phyloP scores from a whole-genome alignment of 1,140 invertebrate genomes.

The Archegozetes longisetosus region DNA sequence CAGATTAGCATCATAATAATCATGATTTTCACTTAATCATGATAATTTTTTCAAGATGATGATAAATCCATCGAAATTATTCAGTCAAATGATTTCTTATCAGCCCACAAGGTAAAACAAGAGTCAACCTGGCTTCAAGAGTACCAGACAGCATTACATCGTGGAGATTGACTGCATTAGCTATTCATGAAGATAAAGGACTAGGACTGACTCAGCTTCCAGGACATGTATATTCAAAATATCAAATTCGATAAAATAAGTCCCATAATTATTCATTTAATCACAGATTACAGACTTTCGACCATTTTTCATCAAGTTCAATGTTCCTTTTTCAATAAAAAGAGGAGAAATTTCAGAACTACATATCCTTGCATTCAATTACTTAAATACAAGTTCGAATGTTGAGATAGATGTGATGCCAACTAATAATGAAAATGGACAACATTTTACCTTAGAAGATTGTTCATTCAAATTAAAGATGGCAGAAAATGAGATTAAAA shows the following conservation, averaged over 20 bases:
- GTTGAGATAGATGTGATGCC: neutral
- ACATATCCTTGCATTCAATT: conserved; percentile 51
- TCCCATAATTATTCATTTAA: neutral
- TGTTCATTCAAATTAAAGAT: too few species aligned
- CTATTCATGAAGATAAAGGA: conserved; percentile 63
- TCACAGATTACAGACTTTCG: conserved; percentile 58
- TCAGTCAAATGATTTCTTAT: too few species aligned
- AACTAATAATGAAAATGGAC: too few species aligned
- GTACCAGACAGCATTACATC: conserved; percentile 79
- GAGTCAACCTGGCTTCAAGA: conserved; percentile 31
- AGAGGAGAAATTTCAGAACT: conserved; percentile 74
- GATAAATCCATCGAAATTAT: too few species aligned
- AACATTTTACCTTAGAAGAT: too few species aligned
- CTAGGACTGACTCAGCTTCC: conserved; percentile 48
- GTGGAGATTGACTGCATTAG: conserved; percentile 85
- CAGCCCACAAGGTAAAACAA: conserved; percentile 1
- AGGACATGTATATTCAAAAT: neutral
- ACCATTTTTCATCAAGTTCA: conserved; percentile 68
- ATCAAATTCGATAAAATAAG: neutral
- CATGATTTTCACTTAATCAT: neutral
- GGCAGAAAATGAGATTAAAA: too few species aligned
- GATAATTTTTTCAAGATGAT: neutral
- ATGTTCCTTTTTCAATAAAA: conserved; percentile 72
- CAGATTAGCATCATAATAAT: neutral
- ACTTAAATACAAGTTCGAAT: neutral